phyloP scores from a whole-genome alignment of 2,888 invertebrate genomes.

The Cryptus viduatorius region DNA sequence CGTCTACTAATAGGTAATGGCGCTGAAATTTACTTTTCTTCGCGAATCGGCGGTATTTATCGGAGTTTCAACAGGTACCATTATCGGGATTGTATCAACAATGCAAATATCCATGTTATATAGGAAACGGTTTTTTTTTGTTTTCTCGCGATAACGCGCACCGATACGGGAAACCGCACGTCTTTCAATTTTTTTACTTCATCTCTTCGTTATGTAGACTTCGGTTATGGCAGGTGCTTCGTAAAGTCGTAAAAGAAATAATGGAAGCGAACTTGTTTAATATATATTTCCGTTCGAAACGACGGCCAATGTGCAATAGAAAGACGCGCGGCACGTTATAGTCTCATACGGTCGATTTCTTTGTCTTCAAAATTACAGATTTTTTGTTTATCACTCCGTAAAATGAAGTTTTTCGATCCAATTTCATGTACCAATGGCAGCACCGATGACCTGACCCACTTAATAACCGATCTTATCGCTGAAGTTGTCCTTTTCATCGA shows the following conservation, averaged over 20 bases:
- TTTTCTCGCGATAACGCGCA: conserved; percentile 1
- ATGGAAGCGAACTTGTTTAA: no score
- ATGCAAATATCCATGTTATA: background rate
- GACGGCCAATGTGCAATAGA: no score
- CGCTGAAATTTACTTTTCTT: background rate
- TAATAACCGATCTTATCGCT: background rate
- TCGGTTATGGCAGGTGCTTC: background rate
- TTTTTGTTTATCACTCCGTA: no score
- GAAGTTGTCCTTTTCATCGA: background rate
- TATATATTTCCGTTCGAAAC: no score
- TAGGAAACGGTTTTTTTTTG: conserved; percentile 11
- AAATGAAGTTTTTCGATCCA: background rate
- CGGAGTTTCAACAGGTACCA: background rate
- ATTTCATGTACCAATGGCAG: background rate
- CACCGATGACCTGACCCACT: background rate
- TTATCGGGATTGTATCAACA: background rate
- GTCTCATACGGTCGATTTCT: no score
- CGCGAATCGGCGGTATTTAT: background rate
- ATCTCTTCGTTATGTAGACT: no score
- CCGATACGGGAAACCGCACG: background rate
- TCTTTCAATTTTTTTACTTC: background rate
- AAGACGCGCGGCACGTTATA: no score
- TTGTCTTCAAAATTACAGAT: no score
- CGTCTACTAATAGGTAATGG: background rate
- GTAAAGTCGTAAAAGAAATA: background rate